Evolutionary conservation across 2,888 invertebrate genomes (phyloP).

Genomic region (Baronia brevicornis): DNA sequence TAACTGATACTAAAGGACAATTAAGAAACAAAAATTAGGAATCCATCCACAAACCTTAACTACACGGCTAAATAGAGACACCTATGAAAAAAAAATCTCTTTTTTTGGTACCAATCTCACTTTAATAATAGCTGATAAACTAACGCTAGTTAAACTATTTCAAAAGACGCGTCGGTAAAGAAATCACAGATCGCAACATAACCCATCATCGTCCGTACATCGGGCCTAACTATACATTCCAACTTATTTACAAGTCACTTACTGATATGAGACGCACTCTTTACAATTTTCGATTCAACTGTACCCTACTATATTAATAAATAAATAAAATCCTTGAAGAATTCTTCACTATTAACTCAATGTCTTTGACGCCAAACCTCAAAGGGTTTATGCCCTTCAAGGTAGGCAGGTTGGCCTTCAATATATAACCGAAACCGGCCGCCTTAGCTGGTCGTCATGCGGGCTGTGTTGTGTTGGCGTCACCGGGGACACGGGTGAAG

Average conservation of each 20-base stretch:
- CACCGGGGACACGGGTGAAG: conserved; percentile 63
- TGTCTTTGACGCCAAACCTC: conserved; percentile 41
- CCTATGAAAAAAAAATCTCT: conserved; percentile 62
- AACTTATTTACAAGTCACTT: conserved; percentile 62
- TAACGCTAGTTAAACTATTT: conserved; percentile 45
- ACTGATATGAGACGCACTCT: conserved; percentile 59
- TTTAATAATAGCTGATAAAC: conserved; percentile 53
- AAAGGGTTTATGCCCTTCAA: conserved; percentile 40
- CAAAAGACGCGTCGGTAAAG: conserved; percentile 53
- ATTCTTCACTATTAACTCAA: conserved; percentile 50
- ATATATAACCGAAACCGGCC: conserved; percentile 83
- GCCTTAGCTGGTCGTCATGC: conserved; percentile 76
- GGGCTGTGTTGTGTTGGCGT: conserved; percentile 66
- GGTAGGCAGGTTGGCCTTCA: conserved; percentile 72
- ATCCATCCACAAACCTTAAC: conserved; percentile 34
- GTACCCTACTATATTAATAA: conserved; percentile 50
- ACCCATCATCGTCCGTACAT: conserved; percentile 33
- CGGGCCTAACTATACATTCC: conserved; percentile 33
- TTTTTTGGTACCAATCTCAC: conserved; percentile 74
- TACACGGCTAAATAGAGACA: conserved; percentile 49
- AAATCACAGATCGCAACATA: conserved; percentile 66
- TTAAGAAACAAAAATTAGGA: conserved; percentile 36
- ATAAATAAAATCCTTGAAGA: conserved; percentile 52
- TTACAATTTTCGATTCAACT: conserved; percentile 32
- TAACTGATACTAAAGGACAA: conserved; percentile 26